Percentiles rank a stretch among this genome's conserved stretches.
These are phyloP conservation scores for Sepioteuthis lessoniana DNA, from an alignment of 2,888 invertebrate genomes.

Conservation along the genomic window DNA sequence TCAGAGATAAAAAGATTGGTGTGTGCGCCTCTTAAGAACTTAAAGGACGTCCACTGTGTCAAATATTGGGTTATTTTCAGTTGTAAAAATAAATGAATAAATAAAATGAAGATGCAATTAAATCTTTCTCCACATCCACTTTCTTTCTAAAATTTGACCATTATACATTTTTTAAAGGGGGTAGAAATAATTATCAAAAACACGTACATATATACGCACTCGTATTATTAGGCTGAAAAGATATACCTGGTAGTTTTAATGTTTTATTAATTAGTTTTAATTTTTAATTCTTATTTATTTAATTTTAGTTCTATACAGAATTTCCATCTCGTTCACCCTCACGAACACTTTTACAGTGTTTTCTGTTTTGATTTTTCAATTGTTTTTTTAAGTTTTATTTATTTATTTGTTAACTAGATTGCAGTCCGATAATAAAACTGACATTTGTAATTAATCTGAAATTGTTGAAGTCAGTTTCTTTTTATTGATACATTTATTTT, in stretches of 20 bases:
- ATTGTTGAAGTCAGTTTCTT: not conserved
- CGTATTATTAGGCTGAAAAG: too few relatives aligned
- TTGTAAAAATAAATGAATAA: not conserved
- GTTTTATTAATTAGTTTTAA: too few relatives aligned
- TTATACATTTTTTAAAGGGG: too few relatives aligned
- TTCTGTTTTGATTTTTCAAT: not conserved
- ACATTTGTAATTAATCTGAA: not conserved
- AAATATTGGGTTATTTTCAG: not conserved
- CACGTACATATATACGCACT: too few relatives aligned
- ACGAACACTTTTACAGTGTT: not conserved
- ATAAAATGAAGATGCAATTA: not conserved
- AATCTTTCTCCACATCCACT: not conserved
- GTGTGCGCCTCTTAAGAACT: not conserved
- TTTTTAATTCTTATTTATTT: too few relatives aligned
- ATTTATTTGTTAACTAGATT: not conserved
- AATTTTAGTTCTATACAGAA: too few relatives aligned
- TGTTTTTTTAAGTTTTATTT: not conserved
- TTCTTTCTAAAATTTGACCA: not conserved
- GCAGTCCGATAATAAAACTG: not conserved
- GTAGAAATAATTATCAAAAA: too few relatives aligned
- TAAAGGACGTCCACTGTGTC: not conserved
- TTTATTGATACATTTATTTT: not conserved
- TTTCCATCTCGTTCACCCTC: too few relatives aligned
- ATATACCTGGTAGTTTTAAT: too few relatives aligned
- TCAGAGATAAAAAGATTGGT: not conserved